phyloP scores from a whole-genome alignment of 2,797 vertebrate species.

The Aulostomus chinensis region DNA sequence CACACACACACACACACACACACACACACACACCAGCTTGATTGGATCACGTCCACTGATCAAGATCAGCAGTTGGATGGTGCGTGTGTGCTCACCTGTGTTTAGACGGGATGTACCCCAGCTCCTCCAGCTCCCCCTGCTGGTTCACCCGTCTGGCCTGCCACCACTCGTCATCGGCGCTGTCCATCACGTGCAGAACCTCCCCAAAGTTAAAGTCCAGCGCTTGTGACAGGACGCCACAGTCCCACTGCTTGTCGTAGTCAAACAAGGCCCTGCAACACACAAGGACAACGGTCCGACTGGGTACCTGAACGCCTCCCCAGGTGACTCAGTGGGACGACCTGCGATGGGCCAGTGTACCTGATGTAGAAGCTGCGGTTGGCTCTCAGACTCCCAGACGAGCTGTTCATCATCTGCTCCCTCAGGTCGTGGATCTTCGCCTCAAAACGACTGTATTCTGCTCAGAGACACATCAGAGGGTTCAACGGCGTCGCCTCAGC shows the following conservation, averaged over 20 bases:
- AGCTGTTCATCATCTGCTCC: slow-evolving; percentile 89
- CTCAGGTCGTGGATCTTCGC: slow-evolving; percentile 91
- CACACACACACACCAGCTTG: neutral
- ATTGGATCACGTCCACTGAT: too few relatives aligned
- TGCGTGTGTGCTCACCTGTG: slow-evolving; percentile 78
- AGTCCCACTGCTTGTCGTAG: slow-evolving; percentile 90
- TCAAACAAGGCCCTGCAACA: slow-evolving; percentile 86
- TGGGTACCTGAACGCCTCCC: too few relatives aligned
- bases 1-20: slow-evolving; percentile 1
- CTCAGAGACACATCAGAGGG: slow-evolving; percentile 8
- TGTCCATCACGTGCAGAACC: slow-evolving; percentile 86
- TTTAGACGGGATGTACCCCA: slow-evolving; percentile 88
- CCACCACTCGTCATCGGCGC: slow-evolving; percentile 90
- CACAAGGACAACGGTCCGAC: too few relatives aligned
- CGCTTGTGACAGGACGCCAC: slow-evolving; percentile 89
- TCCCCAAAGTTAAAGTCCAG: slow-evolving; percentile 89
- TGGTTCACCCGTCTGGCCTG: slow-evolving; percentile 85
- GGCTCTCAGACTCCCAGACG: slow-evolving; percentile 80
- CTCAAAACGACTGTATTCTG: slow-evolving; percentile 88
- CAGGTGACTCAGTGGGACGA: too few relatives aligned
- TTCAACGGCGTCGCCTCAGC: too few relatives aligned
- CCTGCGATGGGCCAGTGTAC: slow-evolving; percentile 20
- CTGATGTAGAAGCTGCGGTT: slow-evolving; percentile 68
- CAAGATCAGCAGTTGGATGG: too few relatives aligned
- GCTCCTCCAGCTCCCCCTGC: slow-evolving; percentile 86